These are phyloP conservation scores for Oenanthe melanoleuca DNA, from an alignment of 2,113 vertebrate genomes.

Conservation along the genomic window DNA sequence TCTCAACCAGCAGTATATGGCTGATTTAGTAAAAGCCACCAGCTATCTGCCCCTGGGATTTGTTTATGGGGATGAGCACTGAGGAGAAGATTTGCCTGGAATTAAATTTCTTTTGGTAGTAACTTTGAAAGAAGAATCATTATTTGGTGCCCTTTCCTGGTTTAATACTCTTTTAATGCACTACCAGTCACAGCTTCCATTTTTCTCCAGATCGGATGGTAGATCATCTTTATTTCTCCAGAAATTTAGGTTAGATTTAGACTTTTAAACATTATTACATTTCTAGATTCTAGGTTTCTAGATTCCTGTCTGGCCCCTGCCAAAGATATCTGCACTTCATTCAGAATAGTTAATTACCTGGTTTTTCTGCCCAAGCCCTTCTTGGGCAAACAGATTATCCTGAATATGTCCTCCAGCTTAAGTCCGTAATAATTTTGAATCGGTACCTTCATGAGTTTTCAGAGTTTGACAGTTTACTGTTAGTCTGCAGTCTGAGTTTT, in stretches of 20 bases:
- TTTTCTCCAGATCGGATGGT: not conserved
- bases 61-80: fast-evolving
- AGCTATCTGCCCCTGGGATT: not conserved
- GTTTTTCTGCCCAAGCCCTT: not conserved
- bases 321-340: not conserved
- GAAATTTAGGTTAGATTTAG: not conserved
- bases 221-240: not conserved
- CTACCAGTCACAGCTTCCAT: not conserved
- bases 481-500: not conserved
- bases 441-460: not conserved
- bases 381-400: not conserved
- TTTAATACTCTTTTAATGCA: not conserved
- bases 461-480: not conserved
- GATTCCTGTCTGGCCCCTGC: not conserved
- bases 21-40: not conserved
- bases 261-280: not conserved
- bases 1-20: not conserved
- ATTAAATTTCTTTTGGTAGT: not conserved
- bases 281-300: not conserved
- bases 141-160: not conserved
- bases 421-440: not conserved
- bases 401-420: not conserved
- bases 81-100: not conserved
- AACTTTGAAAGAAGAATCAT: not conserved
- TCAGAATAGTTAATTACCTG: not conserved